Conservation (phyloP, 2,888 invertebrate genomes). For the Drosophila gaucha region DNA sequence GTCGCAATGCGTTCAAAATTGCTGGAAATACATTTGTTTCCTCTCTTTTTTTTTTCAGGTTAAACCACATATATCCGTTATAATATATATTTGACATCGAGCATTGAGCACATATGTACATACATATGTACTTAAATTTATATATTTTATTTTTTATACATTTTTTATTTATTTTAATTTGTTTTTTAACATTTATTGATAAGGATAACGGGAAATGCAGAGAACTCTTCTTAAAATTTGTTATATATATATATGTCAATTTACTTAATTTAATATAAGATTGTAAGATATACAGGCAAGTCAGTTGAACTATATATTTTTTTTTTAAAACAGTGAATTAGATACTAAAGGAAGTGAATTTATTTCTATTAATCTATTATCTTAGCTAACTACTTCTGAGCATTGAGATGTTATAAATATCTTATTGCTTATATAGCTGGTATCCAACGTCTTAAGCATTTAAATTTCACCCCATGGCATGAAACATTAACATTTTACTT, state of each 20-base stretch:
- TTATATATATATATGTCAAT: too few species aligned
- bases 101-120: too few species aligned
- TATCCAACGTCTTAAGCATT: neutral
- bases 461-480: neutral
- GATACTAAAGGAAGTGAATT: neutral
- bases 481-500: constrained; percentile 1
- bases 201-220: too few species aligned
- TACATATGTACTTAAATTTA: too few species aligned
- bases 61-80: neutral
- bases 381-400: neutral
- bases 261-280: too few species aligned
- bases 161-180: too few species aligned
- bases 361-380: neutral
- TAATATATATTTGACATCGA: neutral
- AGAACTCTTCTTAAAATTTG: too few species aligned
- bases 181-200: too few species aligned
- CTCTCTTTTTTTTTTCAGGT: neutral
- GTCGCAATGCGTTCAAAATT: constrained; percentile 48
- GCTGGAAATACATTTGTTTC: constrained; percentile 35
- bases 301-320: too few species aligned
- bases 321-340: too few species aligned
- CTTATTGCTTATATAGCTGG: neutral
- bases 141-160: too few species aligned
- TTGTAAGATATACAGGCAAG: too few species aligned
- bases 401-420: neutral